Evolutionary conservation across 2,113 vertebrate species (phyloP).

Genomic region (Dipodomys spectabilis): DNA sequence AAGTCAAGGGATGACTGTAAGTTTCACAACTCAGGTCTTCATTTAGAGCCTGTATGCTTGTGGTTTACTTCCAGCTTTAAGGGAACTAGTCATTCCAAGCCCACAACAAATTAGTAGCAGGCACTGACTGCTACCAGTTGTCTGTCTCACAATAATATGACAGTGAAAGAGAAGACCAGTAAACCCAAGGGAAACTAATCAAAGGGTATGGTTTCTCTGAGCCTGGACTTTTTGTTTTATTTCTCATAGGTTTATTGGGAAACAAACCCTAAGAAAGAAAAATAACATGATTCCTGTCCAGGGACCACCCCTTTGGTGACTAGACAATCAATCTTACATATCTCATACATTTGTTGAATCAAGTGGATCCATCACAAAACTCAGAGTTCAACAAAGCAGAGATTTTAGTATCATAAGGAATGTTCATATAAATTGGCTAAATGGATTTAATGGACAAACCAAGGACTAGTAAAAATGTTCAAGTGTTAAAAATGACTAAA

Average conservation of each 20-base stretch:
- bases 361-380: neutral
- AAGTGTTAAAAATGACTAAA: constrained; percentile 36
- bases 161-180: neutral
- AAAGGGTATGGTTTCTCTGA: neutral
- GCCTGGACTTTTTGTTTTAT: neutral
- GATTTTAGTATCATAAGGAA: constrained; percentile 2
- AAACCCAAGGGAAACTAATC: neutral
- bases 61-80: neutral
- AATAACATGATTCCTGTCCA: neutral
- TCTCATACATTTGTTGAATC: constrained; percentile 36
- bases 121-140: neutral
- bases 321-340: neutral
- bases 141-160: constrained; percentile 24
- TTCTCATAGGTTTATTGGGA: neutral
- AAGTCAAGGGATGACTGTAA: neutral
- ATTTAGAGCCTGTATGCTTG: neutral
- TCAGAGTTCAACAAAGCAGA: neutral
- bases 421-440: constrained; percentile 36
- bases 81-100: neutral
- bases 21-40: neutral
- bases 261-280: neutral
- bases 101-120: constrained; percentile 6
- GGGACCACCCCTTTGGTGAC: neutral
- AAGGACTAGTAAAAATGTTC: neutral
- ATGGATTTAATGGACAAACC: constrained; percentile 28